phyloP scores from a whole-genome alignment of 2,113 vertebrate genomes.

The Morphnarchus princeps region DNA sequence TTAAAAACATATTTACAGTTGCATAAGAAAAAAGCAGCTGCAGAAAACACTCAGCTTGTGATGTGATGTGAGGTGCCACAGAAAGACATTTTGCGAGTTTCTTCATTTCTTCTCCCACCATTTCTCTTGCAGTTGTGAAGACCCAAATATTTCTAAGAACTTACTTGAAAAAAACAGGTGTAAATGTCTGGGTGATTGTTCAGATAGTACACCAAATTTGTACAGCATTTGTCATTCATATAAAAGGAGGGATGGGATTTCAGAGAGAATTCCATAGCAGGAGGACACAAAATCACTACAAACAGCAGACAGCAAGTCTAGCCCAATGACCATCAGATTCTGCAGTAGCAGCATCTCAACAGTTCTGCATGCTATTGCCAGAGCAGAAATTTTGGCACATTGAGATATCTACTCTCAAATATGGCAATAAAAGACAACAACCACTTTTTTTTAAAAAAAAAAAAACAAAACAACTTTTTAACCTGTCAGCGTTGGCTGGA shows the following conservation, averaged over 20 bases:
- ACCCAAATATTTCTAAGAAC: background rate
- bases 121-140: background rate
- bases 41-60: background rate
- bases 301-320: background rate
- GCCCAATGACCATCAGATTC: background rate
- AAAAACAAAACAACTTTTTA: background rate
- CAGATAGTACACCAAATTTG: conserved; percentile 15
- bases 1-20: background rate
- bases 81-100: background rate
- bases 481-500: background rate
- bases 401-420: background rate
- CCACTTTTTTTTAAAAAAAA: background rate
- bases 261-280: background rate
- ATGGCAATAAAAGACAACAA: background rate
- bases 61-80: background rate
- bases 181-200: background rate
- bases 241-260: conserved; percentile 35
- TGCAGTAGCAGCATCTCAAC: background rate
- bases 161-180: background rate
- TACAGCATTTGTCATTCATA: conserved; percentile 31
- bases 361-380: background rate
- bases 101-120: background rate
- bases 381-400: background rate
- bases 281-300: background rate
- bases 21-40: background rate